These are phyloP conservation scores for Fistularia commersonii DNA, from an alignment of 2,797 vertebrate genomes.

Conservation along the genomic window DNA sequence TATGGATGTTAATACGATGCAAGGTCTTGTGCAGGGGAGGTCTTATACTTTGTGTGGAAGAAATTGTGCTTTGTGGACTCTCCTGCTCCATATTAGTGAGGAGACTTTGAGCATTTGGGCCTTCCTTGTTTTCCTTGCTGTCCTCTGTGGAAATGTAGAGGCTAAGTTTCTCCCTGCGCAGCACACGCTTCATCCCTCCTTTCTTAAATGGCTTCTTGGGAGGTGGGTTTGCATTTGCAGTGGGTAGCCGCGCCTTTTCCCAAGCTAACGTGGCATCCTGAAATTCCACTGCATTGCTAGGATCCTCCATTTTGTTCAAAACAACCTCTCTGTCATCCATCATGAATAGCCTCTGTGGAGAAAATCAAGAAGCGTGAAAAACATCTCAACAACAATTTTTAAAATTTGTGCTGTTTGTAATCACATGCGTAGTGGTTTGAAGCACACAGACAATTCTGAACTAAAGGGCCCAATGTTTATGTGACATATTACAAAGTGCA, in stretches of 20 bases:
- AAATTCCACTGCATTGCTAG: constrained; percentile 74
- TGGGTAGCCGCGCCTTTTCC: constrained; percentile 63
- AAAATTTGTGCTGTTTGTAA: neutral
- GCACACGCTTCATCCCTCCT: constrained; percentile 64
- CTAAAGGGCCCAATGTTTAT: too few relatives aligned
- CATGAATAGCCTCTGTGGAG: constrained; percentile 76
- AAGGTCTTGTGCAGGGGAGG: constrained; percentile 77
- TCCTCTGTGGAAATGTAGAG: constrained; percentile 71
- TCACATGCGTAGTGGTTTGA: neutral
- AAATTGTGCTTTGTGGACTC: constrained; percentile 80
- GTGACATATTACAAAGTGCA: neutral
- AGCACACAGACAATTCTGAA: too few relatives aligned
- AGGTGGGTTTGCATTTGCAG: constrained; percentile 14
- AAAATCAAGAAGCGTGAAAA: neutral
- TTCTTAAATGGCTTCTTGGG: constrained; percentile 42
- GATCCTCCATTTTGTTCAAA: constrained; percentile 64
- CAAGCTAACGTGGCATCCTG: constrained; percentile 76
- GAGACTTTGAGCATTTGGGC: constrained; percentile 68
- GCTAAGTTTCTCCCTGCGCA: constrained; percentile 75
- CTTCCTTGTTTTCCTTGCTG: constrained; percentile 59
- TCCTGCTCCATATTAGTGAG: constrained; percentile 82
- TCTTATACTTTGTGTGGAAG: constrained; percentile 74
- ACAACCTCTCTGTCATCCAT: constrained; percentile 76
- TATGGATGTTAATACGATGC: constrained; percentile 69
- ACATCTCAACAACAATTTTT: neutral